Percentiles rank a stretch among this genome's conserved stretches.
These are phyloP conservation scores for Gasterosteus aculeatus DNA, from an alignment of 2,113 vertebrate species.

Conservation along the genomic window DNA sequence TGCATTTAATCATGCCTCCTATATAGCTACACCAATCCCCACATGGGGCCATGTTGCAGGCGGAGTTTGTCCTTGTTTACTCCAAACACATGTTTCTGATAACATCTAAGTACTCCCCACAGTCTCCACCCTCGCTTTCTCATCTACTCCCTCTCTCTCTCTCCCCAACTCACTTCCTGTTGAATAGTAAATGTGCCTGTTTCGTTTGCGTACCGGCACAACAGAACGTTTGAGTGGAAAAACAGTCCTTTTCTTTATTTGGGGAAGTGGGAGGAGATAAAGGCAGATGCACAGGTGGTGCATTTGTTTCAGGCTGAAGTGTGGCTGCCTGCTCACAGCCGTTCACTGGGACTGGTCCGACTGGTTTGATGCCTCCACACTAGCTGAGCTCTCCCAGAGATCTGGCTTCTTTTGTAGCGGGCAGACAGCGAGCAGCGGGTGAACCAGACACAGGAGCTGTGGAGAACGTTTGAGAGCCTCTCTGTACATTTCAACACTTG, in stretches of 20 bases:
- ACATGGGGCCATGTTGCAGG: neutral
- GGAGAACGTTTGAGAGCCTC: neutral
- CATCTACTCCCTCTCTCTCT: conserved; percentile 6
- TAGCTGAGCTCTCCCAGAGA: neutral
- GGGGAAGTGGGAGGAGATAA: conserved; percentile 28
- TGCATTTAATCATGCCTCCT: conserved; percentile 24
- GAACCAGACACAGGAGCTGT: neutral
- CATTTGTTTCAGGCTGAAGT: conserved; percentile 28
- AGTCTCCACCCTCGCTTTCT: conserved; percentile 17
- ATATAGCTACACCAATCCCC: neutral
- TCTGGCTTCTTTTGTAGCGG: conserved; percentile 3
- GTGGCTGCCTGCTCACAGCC: neutral
- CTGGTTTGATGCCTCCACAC: conserved; percentile 63
- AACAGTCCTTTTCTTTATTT: neutral
- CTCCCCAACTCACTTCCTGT: neutral
- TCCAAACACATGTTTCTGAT: conserved; percentile 54
- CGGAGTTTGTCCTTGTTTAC: conserved; percentile 20
- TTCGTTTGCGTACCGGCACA: too few species aligned
- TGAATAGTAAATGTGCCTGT: neutral
- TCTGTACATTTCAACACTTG: conserved; percentile 8
- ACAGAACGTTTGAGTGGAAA: neutral
- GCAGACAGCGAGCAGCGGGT: conserved; percentile 9
- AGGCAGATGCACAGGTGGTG: conserved; percentile 51
- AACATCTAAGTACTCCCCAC: neutral
- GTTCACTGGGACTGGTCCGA: conserved; percentile 64